Base-by-base conservation (phyloP, 2,797 vertebrate genomes). In the Diplodus sargus region DNA sequence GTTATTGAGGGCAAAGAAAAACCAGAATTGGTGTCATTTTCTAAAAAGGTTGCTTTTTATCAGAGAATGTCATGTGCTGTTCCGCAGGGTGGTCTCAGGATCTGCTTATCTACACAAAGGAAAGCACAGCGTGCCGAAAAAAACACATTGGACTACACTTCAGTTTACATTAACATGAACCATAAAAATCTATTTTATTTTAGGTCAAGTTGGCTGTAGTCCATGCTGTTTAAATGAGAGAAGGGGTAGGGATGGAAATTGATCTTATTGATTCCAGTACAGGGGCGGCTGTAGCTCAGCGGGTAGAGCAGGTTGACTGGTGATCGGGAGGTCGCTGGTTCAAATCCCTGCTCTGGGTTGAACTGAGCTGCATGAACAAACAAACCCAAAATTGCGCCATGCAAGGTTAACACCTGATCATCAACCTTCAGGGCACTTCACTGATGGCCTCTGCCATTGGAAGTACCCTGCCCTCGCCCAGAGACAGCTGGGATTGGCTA, bases 11-110 rank as follows among this genome's bases (percentile, higher is more conserved):
- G 60, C 72, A 64, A 70, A 79, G 72, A 70, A 84, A 84, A 79
- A 58, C 15, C 23, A 23, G 64, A 85, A 79, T 82, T 81, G 63
- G 78, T 74, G 74, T 88, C n/a, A 68, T 87, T 81, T 74, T 79
- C 61, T 75, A 71, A 84, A 85, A 77, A 75, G 68, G 57, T 79
- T 77, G 47, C 42, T 82, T 82, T 74, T 74, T 79, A 77, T 83
- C 61, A 61, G 22, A 72, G 60, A 64, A 14, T 13, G 16, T 28
- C 11, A 1, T n/a, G 48, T 49, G 48, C 25, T 58, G 74, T 73
- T 39, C 74, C 78, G 69, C 18, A 51, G 65, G 70, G 78, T 76
- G 54, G 69, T 72, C 63, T 78, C 17, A 13, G 58, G 43, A 25
- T 59, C 23, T 73, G 47, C 66, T 62, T 53, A 20, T 81, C 25